Conservation (phyloP, 1,140 invertebrate species). For the Lanistes nyassanus region DNA sequence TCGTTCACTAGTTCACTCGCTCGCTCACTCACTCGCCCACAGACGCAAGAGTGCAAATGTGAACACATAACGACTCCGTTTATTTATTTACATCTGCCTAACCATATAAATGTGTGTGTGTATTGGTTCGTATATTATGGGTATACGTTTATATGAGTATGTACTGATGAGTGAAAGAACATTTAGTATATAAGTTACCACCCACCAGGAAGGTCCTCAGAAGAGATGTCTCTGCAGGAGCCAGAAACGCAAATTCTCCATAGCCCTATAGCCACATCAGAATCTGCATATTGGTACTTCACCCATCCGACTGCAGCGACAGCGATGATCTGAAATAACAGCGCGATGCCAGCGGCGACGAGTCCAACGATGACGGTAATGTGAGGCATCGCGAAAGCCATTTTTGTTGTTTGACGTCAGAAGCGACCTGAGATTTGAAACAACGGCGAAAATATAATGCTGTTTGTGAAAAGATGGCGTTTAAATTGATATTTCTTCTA, state of each 20-base stretch:
- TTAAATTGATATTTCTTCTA: too few relatives aligned
- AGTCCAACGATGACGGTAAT: neutral
- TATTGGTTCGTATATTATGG: neutral
- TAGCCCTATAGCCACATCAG: neutral
- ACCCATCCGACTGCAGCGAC: neutral
- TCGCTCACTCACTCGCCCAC: neutral
- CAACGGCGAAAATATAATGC: too few relatives aligned
- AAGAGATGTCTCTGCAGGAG: neutral
- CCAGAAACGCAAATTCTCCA: neutral
- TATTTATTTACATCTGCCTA: neutral
- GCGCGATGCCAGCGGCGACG: neutral
- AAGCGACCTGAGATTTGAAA: too few relatives aligned
- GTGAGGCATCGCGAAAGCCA: constrained; percentile 4
- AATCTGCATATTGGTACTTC: neutral
- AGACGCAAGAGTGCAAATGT: too few relatives aligned
- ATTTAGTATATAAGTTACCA: too few relatives aligned
- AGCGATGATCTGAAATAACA: constrained; percentile 5
- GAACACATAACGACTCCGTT: too few relatives aligned
- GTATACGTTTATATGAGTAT: too few relatives aligned
- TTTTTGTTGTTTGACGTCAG: neutral
- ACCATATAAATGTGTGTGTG: neutral
- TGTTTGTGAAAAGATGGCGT: too few relatives aligned
- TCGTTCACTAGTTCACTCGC: neutral
- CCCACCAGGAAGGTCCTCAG: neutral
- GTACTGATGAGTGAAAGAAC: too few relatives aligned